A percentile compares a stretch with the other conserved stretches of the same genome.
phyloP scores from a whole-genome alignment of 2,113 vertebrate genomes.

The Parotia lawesii region DNA sequence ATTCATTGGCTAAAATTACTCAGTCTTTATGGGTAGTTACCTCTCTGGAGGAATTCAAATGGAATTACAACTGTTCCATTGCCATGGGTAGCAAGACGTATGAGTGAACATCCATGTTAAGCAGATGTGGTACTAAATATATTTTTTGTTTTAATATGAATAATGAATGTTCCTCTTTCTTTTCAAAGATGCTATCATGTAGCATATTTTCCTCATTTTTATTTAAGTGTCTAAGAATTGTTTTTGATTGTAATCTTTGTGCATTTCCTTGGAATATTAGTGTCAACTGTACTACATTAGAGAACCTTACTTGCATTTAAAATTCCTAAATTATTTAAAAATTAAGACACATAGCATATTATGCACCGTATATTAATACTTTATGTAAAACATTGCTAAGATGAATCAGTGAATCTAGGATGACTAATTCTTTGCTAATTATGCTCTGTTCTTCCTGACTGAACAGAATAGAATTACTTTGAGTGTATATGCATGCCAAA shows the following conservation, averaged over 20 bases:
- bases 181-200: background rate
- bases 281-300: background rate
- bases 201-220: background rate
- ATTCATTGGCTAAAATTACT: background rate
- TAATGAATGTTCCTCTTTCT: background rate
- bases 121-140: background rate
- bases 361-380: background rate
- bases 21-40: background rate
- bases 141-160: background rate
- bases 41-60: background rate
- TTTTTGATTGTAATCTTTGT: background rate
- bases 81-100: background rate
- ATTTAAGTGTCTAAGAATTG: background rate
- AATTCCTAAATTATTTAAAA: background rate
- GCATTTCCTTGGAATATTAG: background rate
- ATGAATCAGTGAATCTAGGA: background rate
- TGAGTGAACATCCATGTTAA: background rate
- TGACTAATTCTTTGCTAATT: conserved; percentile 23
- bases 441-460: conserved; percentile 3
- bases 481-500: background rate
- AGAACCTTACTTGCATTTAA: background rate
- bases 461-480: conserved; percentile 2
- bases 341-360: background rate
- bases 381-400: conserved; percentile 20
- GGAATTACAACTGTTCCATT: background rate